Evolutionary conservation across 2,797 vertebrate genomes (phyloP).

Genomic region (Rhinella marina): DNA sequence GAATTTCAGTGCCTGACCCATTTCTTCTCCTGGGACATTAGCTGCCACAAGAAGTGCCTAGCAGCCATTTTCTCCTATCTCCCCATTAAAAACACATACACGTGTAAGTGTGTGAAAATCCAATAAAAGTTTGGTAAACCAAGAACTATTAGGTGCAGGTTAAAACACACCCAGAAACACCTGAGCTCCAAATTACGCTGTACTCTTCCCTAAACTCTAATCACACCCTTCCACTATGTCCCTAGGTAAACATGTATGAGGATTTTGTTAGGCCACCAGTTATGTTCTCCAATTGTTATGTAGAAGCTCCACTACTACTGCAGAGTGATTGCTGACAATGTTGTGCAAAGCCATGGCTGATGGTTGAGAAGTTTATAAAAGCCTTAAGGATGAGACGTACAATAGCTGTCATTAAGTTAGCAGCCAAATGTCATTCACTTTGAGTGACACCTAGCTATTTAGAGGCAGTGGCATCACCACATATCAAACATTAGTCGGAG

Average conservation of each 20-base stretch:
- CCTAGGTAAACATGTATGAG: not conserved
- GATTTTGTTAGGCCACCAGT: not conserved
- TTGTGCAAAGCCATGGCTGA: constrained; percentile 47
- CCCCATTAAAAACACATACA: too few species aligned
- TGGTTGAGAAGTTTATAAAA: constrained; percentile 50
- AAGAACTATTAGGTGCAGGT: not conserved
- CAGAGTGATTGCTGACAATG: constrained; percentile 50
- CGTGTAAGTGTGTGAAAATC: too few species aligned
- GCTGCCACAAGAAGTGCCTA: too few species aligned
- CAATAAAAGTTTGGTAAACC: not conserved
- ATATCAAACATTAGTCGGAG: constrained; percentile 30
- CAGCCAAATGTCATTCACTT: constrained; percentile 54
- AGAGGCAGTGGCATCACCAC: constrained; percentile 39
- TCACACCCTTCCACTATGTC: not conserved
- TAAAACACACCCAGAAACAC: not conserved
- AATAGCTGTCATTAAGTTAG: constrained; percentile 53
- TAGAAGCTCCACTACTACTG: constrained; percentile 28
- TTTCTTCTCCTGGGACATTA: too few species aligned
- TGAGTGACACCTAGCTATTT: constrained; percentile 49
- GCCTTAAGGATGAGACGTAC: constrained; percentile 44
- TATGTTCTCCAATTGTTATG: constrained; percentile 30
- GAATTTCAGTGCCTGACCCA: too few species aligned
- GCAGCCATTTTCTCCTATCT: too few species aligned
- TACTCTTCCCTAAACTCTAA: not conserved
- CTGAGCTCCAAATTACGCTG: not conserved